Evolutionary conservation across 1,140 invertebrate genomes (phyloP), one percentile per base, ranked within the genome.

Genomic region (Campoletis sonorensis): DNA sequence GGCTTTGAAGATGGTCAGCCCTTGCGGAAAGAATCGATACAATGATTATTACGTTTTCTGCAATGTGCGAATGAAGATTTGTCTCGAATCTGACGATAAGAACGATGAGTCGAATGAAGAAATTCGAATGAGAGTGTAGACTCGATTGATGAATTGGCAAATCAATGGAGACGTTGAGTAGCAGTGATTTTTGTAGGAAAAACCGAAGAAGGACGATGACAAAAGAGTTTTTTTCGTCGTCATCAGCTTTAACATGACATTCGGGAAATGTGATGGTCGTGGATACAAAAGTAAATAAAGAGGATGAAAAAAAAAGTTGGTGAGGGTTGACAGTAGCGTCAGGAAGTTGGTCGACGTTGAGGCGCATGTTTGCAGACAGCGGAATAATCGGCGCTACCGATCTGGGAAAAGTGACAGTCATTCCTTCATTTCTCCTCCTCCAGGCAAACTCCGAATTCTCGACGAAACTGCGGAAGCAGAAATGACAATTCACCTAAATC

Each of bases 361-460:
- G 2, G 7, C 7, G 7, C 30, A 7, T 33, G 30, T 33, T 7
- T 33, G 7, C 30, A 33, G 30, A 33, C 30, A 33, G 30, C 30
- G 3, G 30, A 4, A 33, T 58, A 71, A 79, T 79, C 78, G 68
- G n/a, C 70, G 78, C 64, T 51, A 70, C 37, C 64, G 51, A 79
- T 71, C 79, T 70, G 13, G 23, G 30, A 72, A 79, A 79, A 71
- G 18, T 67, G 76, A 79, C 76, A 67, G 76, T 79, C 76, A 79
- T 33, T 40, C 51, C 26, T 33, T 54, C 51, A n/a, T 54, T 54
- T 21, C n/a, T 54, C n/a, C n/a, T 54, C 51, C 4, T 8, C 51
- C 2, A 45, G 40, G 11, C 7, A 11, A 45, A 45, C 11, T 45
- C 8, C 8, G 8, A 8, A 45, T 1, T 11, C 40, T 45, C 11